Percentiles rank a stretch among this genome's conserved stretches.
phyloP scores from a whole-genome alignment of 1,140 invertebrate species.

The Zelostemma sp. region DNA sequence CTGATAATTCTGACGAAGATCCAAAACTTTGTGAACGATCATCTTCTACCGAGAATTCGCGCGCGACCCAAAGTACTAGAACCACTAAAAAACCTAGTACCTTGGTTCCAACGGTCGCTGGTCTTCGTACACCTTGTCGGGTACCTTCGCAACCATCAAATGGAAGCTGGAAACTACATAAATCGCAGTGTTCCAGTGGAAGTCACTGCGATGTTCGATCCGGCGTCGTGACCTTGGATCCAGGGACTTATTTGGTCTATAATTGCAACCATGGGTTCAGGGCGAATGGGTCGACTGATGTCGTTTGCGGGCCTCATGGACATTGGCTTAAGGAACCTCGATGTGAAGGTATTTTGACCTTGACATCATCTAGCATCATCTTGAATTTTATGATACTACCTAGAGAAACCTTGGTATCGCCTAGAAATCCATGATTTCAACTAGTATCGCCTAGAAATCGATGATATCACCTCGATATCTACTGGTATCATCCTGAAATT shows the following conservation, averaged over 20 bases:
- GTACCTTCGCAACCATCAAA: slow-evolving; percentile 55
- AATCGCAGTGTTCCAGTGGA: slow-evolving; percentile 38
- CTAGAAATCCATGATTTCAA: too few species aligned
- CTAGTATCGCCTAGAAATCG: too few species aligned
- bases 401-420: too few species aligned
- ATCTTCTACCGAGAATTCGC: background rate
- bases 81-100: slow-evolving; percentile 8
- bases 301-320: slow-evolving; percentile 52
- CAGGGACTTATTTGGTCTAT: slow-evolving; percentile 56
- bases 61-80: background rate
- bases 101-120: background rate
- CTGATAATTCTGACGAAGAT: slow-evolving; percentile 79
- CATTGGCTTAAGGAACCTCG: slow-evolving; percentile 55
- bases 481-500: too few species aligned
- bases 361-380: too few species aligned
- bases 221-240: slow-evolving; percentile 25
- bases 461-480: too few species aligned
- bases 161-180: slow-evolving; percentile 55
- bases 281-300: slow-evolving; percentile 39
- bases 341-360: slow-evolving; percentile 55
- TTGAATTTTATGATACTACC: too few species aligned
- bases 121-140: slow-evolving; percentile 35
- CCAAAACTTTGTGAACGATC: slow-evolving; percentile 31
- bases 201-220: slow-evolving; percentile 36
- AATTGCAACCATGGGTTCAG: slow-evolving; percentile 55